Evolutionary conservation across 30 jellyfish, hydroid and myxozoan genomes (phyloP), one percentile per base, ranked within the genome.

Genomic region (Morbakka virulenta): DNA sequence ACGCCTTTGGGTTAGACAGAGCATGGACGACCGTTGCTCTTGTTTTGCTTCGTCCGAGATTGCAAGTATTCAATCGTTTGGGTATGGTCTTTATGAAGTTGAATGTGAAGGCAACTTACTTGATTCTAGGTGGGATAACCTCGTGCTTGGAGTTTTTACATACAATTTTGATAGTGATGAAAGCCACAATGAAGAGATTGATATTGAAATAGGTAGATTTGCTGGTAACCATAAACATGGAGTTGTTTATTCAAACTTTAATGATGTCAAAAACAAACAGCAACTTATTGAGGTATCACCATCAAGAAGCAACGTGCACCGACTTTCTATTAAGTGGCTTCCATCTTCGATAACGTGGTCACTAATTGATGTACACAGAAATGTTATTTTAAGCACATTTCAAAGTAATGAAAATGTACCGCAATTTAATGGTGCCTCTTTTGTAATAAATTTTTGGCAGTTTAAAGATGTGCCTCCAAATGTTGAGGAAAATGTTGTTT

Each of bases 201-300:
- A 76, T 30, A 76, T 76, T 20, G 87, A 76, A 36, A 76, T 76
- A 62, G 87, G 87, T 17, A 76, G 74, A 2, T 76, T 76, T 31
- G 24, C 49, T 28, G 87, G 87, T 9, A 76, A 13, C 2, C 87
- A 76, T 63, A 20, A 17, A 14, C 34, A 52, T 11, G 87, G 87
- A 17, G 87, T 79, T 1, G 87, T 63, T 2, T 76, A 62, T 33
- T 76, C 87, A 21, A 76, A 62, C 29, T 51, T 35, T n/a, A 76
- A 76, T 62, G 51, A 76, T 32, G 57, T 6, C 33, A 1, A 12
- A 24, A 61, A 27, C 9, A 33, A 63, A 32, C 47, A 76, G 17
- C 79, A 76, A 69, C 65, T 62, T n/a, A 57, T 76, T 66, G 63
- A 63, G 17, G 65, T 76, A 4, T 1, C 32, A 13, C 87, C 87